phyloP scores from a whole-genome alignment of 2,797 vertebrate species.

The Cossypha niveicapilla region DNA sequence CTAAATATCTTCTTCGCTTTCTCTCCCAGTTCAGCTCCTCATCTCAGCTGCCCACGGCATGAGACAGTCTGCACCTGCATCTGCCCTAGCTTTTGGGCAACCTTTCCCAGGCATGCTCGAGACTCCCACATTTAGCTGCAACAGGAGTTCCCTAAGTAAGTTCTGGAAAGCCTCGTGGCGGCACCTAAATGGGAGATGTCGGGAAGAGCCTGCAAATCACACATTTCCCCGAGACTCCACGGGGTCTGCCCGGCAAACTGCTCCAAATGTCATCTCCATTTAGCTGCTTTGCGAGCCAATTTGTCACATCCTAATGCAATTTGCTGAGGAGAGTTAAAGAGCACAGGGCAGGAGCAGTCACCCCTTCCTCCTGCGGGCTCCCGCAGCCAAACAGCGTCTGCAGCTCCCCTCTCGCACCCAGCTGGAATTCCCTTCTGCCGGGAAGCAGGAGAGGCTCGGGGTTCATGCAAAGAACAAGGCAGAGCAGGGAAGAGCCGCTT shows the following conservation, averaged over 20 bases:
- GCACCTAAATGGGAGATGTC: neutral
- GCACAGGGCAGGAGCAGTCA: neutral
- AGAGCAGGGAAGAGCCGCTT: neutral
- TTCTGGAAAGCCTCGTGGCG: neutral
- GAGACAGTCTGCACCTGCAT: neutral
- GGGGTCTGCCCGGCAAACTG: neutral
- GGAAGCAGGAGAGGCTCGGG: neutral
- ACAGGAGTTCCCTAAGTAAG: slow-evolving; percentile 18
- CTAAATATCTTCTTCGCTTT: neutral
- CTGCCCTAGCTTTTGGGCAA: neutral
- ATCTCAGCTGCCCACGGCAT: neutral
- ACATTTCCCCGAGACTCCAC: neutral
- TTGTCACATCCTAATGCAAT: slow-evolving; percentile 56
- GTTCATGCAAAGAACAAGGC: neutral
- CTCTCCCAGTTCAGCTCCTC: neutral
- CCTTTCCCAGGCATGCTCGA: neutral
- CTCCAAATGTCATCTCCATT: slow-evolving; percentile 56
- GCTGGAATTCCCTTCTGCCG: neutral
- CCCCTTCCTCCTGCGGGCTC: neutral
- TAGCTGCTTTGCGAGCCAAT: slow-evolving; percentile 47
- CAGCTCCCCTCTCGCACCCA: rapidly evolving
- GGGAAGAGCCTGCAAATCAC: neutral
- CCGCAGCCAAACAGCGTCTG: neutral
- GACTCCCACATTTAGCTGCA: neutral
- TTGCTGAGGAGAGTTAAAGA: slow-evolving; percentile 53